Conservation (phyloP, 23 tunicate genomes). For the Oikopleura albicans region DNA sequence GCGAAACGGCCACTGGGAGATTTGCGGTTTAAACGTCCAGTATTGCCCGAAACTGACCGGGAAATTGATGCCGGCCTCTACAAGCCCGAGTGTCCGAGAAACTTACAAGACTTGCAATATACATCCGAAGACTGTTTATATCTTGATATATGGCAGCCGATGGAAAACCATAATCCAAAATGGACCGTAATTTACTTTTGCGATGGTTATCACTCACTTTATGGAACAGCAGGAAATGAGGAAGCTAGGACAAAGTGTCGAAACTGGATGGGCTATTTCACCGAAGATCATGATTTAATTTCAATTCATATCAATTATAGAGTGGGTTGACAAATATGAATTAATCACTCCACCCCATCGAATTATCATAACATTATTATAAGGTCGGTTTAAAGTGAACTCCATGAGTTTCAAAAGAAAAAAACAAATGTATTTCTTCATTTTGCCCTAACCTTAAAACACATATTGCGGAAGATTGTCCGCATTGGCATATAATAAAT, state of each 20-base stretch:
- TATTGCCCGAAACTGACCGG: neutral
- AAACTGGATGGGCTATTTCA: neutral
- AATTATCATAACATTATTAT: too few species aligned
- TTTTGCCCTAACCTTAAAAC: too few species aligned
- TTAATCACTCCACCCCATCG: too few species aligned
- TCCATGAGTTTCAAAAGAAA: too few species aligned
- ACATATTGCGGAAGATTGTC: too few species aligned
- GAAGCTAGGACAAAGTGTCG: neutral
- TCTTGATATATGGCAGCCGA: neutral
- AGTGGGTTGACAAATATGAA: too few species aligned
- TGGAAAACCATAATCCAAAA: too few species aligned
- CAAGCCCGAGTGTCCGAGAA: neutral
- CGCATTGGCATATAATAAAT: too few species aligned
- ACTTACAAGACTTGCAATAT: neutral
- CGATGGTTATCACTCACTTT: neutral
- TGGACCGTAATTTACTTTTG: neutral
- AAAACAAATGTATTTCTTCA: too few species aligned
- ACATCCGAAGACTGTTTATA: neutral
- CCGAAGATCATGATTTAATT: neutral
- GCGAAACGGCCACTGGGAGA: neutral
- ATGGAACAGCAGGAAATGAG: neutral
- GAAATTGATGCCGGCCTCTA: neutral
- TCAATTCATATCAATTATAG: neutral
- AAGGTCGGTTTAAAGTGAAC: too few species aligned
- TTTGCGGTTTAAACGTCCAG: neutral